phyloP scores from a whole-genome alignment of 2,113 vertebrate genomes.

The Dromaius novaehollandiae region DNA sequence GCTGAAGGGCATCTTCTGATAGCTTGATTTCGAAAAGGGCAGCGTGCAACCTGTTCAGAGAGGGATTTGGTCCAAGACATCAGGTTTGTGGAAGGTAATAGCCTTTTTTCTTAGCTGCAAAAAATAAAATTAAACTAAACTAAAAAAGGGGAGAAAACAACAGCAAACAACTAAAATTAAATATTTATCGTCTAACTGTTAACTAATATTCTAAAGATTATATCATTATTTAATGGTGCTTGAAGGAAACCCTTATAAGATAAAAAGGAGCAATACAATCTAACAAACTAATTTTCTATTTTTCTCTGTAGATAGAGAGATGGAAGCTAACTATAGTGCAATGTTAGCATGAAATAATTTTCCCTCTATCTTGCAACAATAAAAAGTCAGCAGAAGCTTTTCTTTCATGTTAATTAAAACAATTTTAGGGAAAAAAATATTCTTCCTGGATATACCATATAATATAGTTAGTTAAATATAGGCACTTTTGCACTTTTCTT shows the following conservation, averaged over 20 bases:
- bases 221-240: conserved; percentile 14
- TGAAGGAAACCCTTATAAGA: conserved; percentile 39
- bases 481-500: conserved; percentile 26
- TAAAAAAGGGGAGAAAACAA: background rate
- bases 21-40: conserved; percentile 80
- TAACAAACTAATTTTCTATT: conserved; percentile 49
- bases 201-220: conserved; percentile 17
- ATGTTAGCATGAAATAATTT: conserved; percentile 18
- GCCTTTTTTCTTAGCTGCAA: background rate
- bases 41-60: conserved; percentile 76
- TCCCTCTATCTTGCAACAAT: conserved; percentile 26
- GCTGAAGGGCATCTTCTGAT: conserved; percentile 77
- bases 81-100: conserved; percentile 78
- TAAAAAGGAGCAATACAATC: conserved; percentile 30
- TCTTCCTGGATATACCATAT: conserved; percentile 6
- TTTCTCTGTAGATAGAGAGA: conserved; percentile 28
- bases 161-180: background rate
- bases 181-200: background rate
- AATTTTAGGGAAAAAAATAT: background rate
- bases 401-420: conserved; percentile 58
- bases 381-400: conserved; percentile 47
- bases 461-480: conserved; percentile 52
- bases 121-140: background rate
- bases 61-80: conserved; percentile 74
- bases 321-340: conserved; percentile 18